These are phyloP conservation scores for Acrossocheilus fasciatus DNA, from an alignment of 2,797 vertebrate species.

Conservation along the genomic window DNA sequence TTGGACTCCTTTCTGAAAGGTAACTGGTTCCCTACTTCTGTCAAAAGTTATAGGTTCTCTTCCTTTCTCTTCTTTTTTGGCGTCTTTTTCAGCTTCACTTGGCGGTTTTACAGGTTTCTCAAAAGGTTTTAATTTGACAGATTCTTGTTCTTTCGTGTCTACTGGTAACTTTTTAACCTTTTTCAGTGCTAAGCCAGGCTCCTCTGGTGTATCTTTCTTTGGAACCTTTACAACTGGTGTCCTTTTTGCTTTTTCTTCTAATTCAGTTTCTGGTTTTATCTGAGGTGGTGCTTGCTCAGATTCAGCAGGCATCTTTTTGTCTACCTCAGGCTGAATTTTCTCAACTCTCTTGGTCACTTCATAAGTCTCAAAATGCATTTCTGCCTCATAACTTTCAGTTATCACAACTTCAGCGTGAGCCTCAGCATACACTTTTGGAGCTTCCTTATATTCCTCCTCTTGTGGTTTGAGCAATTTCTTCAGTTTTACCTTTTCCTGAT, in stretches of 20 bases:
- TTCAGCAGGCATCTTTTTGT: slow-evolving; percentile 68
- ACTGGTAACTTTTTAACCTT: slow-evolving; percentile 76
- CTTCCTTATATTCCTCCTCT: slow-evolving; percentile 66
- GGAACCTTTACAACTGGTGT: slow-evolving; percentile 70
- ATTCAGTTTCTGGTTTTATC: slow-evolving; percentile 66
- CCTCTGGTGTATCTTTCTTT: slow-evolving; percentile 69
- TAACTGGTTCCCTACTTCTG: slow-evolving; percentile 65
- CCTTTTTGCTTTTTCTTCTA: slow-evolving; percentile 70
- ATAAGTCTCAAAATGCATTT: slow-evolving; percentile 59
- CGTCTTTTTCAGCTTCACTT: slow-evolving; percentile 69
- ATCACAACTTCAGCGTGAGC: slow-evolving; percentile 68
- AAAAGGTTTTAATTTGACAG: slow-evolving; percentile 80
- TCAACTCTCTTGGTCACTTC: slow-evolving; percentile 64
- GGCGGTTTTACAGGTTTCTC: slow-evolving; percentile 69
- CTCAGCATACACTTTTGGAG: slow-evolving; percentile 67
- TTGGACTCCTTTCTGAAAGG: slow-evolving; percentile 71
- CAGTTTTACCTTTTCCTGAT: slow-evolving; percentile 74
- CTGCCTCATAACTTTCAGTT: slow-evolving; percentile 61
- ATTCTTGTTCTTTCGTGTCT: slow-evolving; percentile 73
- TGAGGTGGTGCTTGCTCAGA: slow-evolving; percentile 63
- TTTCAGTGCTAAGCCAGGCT: slow-evolving; percentile 68
- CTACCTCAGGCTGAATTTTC: slow-evolving; percentile 61
- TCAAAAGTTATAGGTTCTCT: slow-evolving; percentile 71
- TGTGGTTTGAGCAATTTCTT: slow-evolving; percentile 76
- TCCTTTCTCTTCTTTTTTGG: slow-evolving; percentile 66